Percentiles rank a stretch among this genome's conserved stretches.
Evolutionary conservation across 2,888 invertebrate genomes (phyloP).

Genomic region (Bugula neritina): DNA sequence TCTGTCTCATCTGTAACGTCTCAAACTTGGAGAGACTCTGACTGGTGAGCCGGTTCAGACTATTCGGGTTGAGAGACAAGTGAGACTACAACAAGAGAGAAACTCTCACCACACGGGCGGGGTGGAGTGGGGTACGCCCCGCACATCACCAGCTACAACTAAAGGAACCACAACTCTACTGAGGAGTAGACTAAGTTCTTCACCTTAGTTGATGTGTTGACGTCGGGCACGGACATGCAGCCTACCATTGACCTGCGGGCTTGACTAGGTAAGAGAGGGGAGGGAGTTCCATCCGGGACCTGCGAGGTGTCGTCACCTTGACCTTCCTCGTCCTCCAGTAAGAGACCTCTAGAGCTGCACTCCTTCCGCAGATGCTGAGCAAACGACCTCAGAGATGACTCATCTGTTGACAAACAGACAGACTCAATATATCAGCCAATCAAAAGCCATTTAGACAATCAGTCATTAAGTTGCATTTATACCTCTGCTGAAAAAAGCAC

Average conservation of each 20-base stretch:
- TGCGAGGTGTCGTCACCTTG: background rate
- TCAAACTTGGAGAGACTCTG: slow-evolving; percentile 49
- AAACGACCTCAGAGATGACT: slow-evolving; percentile 41
- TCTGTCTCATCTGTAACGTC: slow-evolving; percentile 66
- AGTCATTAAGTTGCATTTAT: no score
- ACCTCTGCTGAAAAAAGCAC: no score
- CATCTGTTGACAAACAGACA: slow-evolving; percentile 33
- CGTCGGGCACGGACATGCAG: slow-evolving; percentile 25
- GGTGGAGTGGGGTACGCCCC: no score
- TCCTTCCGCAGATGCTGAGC: slow-evolving; percentile 42
- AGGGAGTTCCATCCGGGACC: background rate
- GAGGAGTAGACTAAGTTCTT: background rate
- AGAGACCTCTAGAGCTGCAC: slow-evolving; percentile 40
- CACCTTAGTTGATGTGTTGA: slow-evolving; percentile 12
- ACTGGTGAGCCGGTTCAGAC: background rate
- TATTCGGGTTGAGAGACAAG: slow-evolving; percentile 10
- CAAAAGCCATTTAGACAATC: no score
- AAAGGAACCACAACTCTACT: background rate
- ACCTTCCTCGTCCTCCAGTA: slow-evolving; percentile 35
- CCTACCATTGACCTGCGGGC: slow-evolving; percentile 5
- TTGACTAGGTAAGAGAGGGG: slow-evolving; percentile 22
- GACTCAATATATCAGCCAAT: no score
- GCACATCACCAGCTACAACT: no score
- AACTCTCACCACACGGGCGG: no score
- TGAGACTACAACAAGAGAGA: background rate